These are phyloP conservation scores for Melipona quadrifasciata DNA, from an alignment of 1,140 invertebrate genomes.

Conservation along the genomic window DNA sequence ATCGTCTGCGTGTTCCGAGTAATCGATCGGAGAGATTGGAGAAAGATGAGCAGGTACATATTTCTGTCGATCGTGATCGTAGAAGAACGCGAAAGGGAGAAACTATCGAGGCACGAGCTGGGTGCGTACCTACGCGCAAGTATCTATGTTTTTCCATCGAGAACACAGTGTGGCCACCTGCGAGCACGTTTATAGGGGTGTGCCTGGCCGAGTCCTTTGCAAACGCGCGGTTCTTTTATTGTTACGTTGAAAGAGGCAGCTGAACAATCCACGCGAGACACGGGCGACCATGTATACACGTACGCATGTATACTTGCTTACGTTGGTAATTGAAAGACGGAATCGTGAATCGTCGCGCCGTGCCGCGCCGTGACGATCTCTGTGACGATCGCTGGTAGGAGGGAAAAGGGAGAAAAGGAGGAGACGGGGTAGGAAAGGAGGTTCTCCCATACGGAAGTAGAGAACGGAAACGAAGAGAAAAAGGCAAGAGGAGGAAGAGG, in stretches of 20 bases:
- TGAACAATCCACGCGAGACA: slow-evolving; percentile 62
- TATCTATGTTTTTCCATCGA: neutral
- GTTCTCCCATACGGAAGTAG: slow-evolving; percentile 70
- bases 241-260: slow-evolving; percentile 55
- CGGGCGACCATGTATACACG: neutral
- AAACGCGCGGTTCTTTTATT: slow-evolving; percentile 46
- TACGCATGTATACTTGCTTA: too few relatives aligned
- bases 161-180: slow-evolving; percentile 14
- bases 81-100: neutral
- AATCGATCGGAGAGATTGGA: too few relatives aligned
- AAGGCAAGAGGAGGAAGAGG: too few relatives aligned
- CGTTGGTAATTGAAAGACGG: slow-evolving; percentile 22
- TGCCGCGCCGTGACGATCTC: too few relatives aligned
- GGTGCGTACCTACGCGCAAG: too few relatives aligned
- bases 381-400: slow-evolving; percentile 63
- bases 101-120: neutral
- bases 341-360: neutral
- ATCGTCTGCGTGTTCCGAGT: neutral
- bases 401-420: slow-evolving; percentile 46
- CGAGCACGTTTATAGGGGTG: slow-evolving; percentile 35
- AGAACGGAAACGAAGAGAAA: slow-evolving; percentile 68
- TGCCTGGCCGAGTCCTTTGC: slow-evolving; percentile 40
- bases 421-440: slow-evolving; percentile 59
- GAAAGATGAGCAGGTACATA: too few relatives aligned
- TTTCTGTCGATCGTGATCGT: neutral